Base-by-base conservation (phyloP, 2,797 vertebrate species). In the Poecilia gillii region DNA sequence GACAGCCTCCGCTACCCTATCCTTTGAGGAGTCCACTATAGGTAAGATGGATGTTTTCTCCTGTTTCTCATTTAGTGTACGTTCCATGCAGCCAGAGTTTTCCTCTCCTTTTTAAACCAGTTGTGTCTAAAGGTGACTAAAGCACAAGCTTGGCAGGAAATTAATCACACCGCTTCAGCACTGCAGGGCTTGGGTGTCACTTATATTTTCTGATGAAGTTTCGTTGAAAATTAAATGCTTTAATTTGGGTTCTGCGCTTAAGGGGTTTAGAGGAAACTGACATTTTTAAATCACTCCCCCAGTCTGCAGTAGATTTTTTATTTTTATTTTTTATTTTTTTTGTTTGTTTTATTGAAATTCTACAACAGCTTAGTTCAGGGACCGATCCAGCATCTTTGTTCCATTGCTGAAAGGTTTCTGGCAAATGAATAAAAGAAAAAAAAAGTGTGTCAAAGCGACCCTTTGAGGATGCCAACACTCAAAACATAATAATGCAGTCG, bases 1-100 rank as follows among this genome's bases (percentile, higher is more conserved):
- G 51, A 96, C 96, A 91, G 96, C 96, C 9, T 96, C 92, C 70
- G 93, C 90, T 25, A 90, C 94, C 20, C 85, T 95, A 89, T 96
- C 96, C 80, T 99, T 99, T 41, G 98, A 99, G 1, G 98, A 99
- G 92, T 96, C 97, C 82, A 87, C 80, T 73, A 99, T 99, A 94
- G 98, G 98, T 99, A 95, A 92, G 90, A 76, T 2, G 59, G 7
- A 49, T 23, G 18, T 23, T 9, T 16, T 43, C 6, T 83, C 8
- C 41, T 31, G 1, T 12, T 77, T 71, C 6, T 33, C 41, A 28
- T 72, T 51, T 13, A 43, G 7, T 43, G 18, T 45, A 45, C 0
- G 18, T 59, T 31, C 25, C 46, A 68, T 46, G 41, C 68, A 28
- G 25, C 41, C 28, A 71, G 23, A n/a, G 12, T 16, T 64, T 66